Conservation (phyloP, 2,797 vertebrate species). For the Spheniscus humboldti region DNA sequence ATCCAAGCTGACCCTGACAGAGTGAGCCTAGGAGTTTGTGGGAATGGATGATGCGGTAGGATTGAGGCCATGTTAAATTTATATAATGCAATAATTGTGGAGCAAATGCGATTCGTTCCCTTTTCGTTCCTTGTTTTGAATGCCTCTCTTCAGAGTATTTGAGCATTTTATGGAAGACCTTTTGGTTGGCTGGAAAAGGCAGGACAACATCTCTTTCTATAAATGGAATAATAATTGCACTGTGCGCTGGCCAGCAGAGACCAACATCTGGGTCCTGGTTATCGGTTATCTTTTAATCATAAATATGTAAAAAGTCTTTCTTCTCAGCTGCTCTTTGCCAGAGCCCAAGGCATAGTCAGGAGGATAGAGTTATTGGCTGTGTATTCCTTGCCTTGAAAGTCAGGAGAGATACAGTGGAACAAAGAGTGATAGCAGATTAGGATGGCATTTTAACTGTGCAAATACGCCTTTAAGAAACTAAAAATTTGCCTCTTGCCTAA, state of each 20-base stretch:
- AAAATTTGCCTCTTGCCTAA: not conserved
- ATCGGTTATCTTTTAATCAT: constrained; percentile 37
- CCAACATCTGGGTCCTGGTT: constrained; percentile 47
- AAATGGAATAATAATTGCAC: constrained; percentile 55
- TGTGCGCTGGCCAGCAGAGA: not conserved
- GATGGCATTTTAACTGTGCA: not conserved
- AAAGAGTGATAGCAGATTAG: not conserved
- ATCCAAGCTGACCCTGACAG: not conserved
- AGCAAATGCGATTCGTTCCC: not conserved
- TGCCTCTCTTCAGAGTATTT: constrained; percentile 27
- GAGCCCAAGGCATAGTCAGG: not conserved
- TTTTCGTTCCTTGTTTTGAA: constrained; percentile 44
- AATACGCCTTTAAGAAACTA: not conserved
- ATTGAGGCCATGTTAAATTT: not conserved
- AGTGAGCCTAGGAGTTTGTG: not conserved
- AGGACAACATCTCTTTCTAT: constrained; percentile 26
- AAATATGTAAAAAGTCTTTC: not conserved
- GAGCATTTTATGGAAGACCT: constrained; percentile 20
- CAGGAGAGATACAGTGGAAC: not conserved
- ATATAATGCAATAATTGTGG: constrained; percentile 42
- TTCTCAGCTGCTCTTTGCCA: constrained; percentile 21
- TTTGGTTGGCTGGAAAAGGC: constrained; percentile 12
- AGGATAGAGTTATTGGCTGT: not conserved
- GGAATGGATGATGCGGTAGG: not conserved
- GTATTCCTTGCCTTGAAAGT: not conserved